Conservation (phyloP, 2,113 vertebrate genomes). For the Mionectes macconnelli region DNA sequence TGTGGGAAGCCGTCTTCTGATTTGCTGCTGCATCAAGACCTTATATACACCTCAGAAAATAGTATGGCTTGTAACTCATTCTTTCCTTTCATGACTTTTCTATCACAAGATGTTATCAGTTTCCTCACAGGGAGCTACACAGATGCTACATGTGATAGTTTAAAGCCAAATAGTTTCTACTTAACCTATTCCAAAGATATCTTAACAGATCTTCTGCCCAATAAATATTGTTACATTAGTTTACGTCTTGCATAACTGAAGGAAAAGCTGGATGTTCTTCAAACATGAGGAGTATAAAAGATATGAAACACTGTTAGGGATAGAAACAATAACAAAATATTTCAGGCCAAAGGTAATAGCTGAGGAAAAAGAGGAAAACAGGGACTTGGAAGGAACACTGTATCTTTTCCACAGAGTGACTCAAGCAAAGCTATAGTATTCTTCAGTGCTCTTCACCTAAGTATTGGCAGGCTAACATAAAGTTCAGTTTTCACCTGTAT, state of each 20-base stretch:
- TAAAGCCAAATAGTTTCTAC: slow-evolving; percentile 7
- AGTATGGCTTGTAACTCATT: not conserved
- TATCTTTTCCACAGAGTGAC: not conserved
- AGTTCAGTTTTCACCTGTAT: not conserved
- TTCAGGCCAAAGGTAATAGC: not conserved
- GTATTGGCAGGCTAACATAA: not conserved
- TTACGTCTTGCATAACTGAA: not conserved
- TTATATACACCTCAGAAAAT: not conserved
- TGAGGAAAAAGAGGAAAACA: not conserved
- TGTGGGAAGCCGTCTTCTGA: not conserved
- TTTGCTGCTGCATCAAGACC: not conserved
- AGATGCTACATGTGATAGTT: not conserved
- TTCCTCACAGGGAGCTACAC: not conserved
- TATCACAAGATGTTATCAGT: not conserved
- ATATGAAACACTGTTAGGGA: not conserved
- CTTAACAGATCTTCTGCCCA: not conserved
- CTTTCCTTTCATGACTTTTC: not conserved
- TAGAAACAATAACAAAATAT: not conserved
- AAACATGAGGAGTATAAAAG: not conserved
- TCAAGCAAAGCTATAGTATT: not conserved
- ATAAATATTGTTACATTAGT: not conserved
- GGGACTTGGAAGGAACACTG: not conserved
- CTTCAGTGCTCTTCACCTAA: not conserved
- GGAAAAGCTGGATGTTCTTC: not conserved
- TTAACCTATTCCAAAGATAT: not conserved